Percentiles rank a stretch among this genome's conserved stretches.
Conservation (phyloP, 2,888 invertebrate genomes). For the Eristalis intricaria region DNA sequence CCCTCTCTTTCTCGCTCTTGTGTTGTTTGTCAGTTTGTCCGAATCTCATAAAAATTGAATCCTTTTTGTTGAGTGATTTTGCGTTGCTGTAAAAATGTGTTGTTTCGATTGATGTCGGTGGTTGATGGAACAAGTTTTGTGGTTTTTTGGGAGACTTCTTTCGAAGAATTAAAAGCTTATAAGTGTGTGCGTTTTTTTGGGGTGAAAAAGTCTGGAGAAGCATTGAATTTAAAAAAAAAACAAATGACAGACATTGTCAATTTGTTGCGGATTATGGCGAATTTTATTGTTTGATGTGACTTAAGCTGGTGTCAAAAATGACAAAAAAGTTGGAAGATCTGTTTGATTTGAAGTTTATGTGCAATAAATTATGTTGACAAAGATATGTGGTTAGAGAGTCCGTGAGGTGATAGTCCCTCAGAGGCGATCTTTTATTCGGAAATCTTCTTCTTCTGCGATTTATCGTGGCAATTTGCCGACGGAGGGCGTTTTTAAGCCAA, state of each 20-base stretch:
- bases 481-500: no score
- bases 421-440: no score
- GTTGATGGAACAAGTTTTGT: slow-evolving; percentile 10
- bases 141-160: background rate
- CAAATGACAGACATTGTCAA: background rate
- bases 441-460: no score
- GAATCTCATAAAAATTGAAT: slow-evolving; percentile 41
- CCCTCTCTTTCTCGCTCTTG: background rate
- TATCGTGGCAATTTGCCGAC: no score
- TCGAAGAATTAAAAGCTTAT: slow-evolving; percentile 29
- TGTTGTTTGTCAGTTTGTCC: slow-evolving; percentile 2
- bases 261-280: background rate
- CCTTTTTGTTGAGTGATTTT: slow-evolving; percentile 34
- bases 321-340: background rate
- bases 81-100: slow-evolving; percentile 9
- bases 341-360: background rate
- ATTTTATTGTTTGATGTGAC: background rate
- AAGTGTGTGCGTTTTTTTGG: slow-evolving; percentile 1
- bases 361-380: background rate
- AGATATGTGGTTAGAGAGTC: background rate
- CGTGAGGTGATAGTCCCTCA: no score
- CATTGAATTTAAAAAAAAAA: background rate
- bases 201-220: background rate
- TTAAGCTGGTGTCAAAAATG: background rate
- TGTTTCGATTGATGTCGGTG: background rate